These are phyloP conservation scores for Pithys albifrons DNA, from an alignment of 2,113 vertebrate species.

Conservation along the genomic window DNA sequence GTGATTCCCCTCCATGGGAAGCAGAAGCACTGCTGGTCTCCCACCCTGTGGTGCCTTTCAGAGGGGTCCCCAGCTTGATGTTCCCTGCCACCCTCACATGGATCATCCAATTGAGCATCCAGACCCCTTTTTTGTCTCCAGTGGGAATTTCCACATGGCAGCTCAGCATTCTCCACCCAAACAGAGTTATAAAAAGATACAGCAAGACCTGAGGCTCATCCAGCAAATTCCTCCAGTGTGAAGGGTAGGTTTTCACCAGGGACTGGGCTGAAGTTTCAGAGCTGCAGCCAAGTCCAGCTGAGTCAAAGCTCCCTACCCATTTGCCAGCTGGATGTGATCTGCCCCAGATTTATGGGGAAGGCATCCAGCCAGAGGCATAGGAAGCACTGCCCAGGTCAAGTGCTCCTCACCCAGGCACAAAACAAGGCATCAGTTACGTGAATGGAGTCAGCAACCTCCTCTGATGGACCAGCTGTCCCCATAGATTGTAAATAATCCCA, in stretches of 20 bases:
- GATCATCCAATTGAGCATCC: fast-evolving
- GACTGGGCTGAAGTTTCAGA: background rate
- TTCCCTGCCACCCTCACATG: background rate
- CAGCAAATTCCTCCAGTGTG: background rate
- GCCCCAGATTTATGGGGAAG: background rate
- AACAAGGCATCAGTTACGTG: background rate
- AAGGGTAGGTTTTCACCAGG: background rate
- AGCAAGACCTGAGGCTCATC: background rate
- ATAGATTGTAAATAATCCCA: background rate
- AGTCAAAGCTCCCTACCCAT: background rate
- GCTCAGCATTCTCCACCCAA: background rate
- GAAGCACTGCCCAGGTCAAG: background rate
- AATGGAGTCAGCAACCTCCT: background rate
- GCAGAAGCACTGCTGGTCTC: background rate
- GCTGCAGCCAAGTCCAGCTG: background rate
- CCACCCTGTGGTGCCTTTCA: background rate
- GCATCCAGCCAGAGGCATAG: background rate
- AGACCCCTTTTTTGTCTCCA: background rate
- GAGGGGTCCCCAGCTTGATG: background rate
- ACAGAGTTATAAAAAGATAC: background rate
- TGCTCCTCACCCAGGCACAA: background rate
- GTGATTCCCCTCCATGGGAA: background rate
- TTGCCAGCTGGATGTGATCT: constrained; percentile 31
- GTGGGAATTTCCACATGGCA: background rate
- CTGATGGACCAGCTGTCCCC: fast-evolving